Evolutionary conservation across 1,140 invertebrate species (phyloP).

Genomic region (Drosophila quadrilineata): DNA sequence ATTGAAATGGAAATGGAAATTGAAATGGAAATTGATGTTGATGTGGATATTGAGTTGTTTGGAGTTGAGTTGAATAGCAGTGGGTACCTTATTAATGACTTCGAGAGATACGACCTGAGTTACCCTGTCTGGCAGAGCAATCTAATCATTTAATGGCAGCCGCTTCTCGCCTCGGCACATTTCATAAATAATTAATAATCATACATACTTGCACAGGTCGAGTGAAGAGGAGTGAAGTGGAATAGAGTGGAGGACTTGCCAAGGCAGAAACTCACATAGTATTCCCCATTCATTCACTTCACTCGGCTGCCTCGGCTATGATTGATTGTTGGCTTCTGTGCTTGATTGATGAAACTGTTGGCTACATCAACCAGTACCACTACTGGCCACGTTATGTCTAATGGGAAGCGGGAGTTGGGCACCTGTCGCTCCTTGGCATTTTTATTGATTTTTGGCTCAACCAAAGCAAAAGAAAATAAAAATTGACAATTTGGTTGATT

Average conservation of each 20-base stretch:
- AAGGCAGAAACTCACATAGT: too few species aligned
- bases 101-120: too few species aligned
- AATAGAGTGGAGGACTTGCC: too few species aligned
- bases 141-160: constrained; percentile 66
- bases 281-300: not conserved
- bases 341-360: constrained; percentile 64
- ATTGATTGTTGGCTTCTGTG: constrained; percentile 59
- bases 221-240: too few species aligned
- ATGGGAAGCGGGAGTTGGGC: too few species aligned
- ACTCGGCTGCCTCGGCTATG: constrained; percentile 31
- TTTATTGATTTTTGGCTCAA: constrained; percentile 43
- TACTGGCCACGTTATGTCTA: not conserved
- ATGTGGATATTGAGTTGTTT: too few species aligned
- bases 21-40: too few species aligned
- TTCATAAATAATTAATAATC: constrained; percentile 75
- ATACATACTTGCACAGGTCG: constrained; percentile 50
- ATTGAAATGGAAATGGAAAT: not conserved
- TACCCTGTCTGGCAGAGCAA: constrained; percentile 10
- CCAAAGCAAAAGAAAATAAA: not conserved
- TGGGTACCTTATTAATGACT: too few species aligned
- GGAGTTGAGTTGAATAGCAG: too few species aligned
- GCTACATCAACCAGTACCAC: not conserved
- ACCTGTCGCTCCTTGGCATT: not conserved
- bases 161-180: constrained; percentile 16
- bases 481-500: not conserved